These are phyloP conservation scores for Holothuria leucospilota DNA, from an alignment of 53 echinoderm and acorn worm species.

Conservation along the genomic window DNA sequence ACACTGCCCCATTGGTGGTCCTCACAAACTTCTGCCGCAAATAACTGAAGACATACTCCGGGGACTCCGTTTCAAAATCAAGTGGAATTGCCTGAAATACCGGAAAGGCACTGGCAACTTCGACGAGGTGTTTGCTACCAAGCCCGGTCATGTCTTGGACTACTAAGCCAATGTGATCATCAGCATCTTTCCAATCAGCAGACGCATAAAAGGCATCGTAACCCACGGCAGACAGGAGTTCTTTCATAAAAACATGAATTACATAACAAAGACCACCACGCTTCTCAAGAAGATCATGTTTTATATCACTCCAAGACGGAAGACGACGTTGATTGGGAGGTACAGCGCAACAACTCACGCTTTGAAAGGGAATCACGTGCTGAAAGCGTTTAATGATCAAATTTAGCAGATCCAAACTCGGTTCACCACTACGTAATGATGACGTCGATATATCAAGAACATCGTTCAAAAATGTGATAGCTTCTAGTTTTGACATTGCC, in stretches of 20 bases:
- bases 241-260: conserved; percentile 28
- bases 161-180: conserved; percentile 26
- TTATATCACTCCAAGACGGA: conserved; percentile 29
- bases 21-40: conserved; percentile 36
- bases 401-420: not conserved
- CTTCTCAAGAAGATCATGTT: not conserved
- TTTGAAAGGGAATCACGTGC: conserved; percentile 39
- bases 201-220: conserved; percentile 10
- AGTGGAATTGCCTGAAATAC: conserved; percentile 45
- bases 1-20: not conserved
- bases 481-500: conserved; percentile 1
- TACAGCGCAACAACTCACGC: conserved; percentile 12
- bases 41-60: conserved; percentile 18
- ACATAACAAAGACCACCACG: conserved; percentile 37
- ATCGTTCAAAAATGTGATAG: not conserved
- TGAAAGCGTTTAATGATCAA: conserved; percentile 36
- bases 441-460: not conserved
- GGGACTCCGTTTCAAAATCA: conserved; percentile 47
- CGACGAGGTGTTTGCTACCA: conserved; percentile 21
- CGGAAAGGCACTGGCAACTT: conserved; percentile 52
- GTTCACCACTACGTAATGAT: not conserved
- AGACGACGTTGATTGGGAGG: not conserved
- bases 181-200: not conserved
- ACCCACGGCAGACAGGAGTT: conserved; percentile 30
- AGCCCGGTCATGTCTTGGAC: not conserved